These are phyloP conservation scores for Apodemus sylvaticus DNA, from an alignment of 2,113 vertebrate genomes.

Conservation along the genomic window DNA sequence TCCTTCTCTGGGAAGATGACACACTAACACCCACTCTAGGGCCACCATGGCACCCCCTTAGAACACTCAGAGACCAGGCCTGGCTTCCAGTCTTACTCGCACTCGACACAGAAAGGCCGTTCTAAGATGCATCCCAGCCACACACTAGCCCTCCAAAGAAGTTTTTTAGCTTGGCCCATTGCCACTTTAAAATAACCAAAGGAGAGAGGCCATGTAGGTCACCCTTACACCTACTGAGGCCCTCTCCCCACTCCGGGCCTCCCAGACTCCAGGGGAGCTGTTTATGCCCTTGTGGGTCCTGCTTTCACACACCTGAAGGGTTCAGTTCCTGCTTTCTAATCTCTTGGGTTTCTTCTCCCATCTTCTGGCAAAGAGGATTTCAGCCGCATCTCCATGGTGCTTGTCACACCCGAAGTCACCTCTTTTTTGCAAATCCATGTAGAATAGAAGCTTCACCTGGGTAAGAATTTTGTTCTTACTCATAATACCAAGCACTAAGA, in stretches of 20 bases:
- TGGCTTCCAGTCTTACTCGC: background rate
- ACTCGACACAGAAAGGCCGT: background rate
- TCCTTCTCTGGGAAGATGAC: background rate
- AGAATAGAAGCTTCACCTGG: background rate
- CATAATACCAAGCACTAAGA: background rate
- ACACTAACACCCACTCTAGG: background rate
- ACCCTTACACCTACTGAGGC: accelerated
- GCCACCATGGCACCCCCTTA: background rate
- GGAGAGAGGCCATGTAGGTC: background rate
- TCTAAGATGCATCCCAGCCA: background rate
- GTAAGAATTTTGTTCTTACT: background rate
- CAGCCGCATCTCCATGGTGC: too few species aligned
- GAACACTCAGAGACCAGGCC: background rate
- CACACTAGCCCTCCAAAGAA: background rate
- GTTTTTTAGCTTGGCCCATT: background rate
- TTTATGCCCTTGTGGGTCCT: background rate
- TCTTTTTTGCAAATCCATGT: background rate
- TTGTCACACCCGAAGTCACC: background rate
- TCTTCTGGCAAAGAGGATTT: accelerated
- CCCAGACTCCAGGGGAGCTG: accelerated
- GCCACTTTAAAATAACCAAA: background rate
- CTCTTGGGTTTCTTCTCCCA: background rate
- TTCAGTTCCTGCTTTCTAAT: background rate
- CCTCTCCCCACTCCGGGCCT: too few species aligned
- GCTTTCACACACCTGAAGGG: background rate